Evolutionary conservation across 1,140 invertebrate species (phyloP), one percentile per base, ranked within the genome.

Genomic region (Hypothenemus hampei): DNA sequence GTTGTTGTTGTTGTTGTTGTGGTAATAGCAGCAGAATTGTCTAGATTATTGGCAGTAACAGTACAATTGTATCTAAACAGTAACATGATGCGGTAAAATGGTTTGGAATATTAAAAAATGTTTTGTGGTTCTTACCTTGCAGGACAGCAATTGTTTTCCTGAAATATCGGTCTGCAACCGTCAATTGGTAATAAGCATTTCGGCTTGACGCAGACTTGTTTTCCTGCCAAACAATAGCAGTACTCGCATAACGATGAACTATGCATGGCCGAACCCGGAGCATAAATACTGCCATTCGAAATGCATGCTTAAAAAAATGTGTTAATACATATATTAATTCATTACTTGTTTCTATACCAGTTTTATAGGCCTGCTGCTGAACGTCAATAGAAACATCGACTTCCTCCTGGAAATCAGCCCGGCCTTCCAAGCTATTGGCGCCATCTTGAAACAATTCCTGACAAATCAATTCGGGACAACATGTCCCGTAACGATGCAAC

Each of bases 241-340:
- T 91, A 89, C 71, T 91, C 85, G 72, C 91, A 93, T 4, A 81
- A 77, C 41, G 81, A 80, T 8, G 81, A 83, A 3, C 85, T 83
- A 50, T 82, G 75, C 85, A 93, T 89, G 0, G 90, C 90, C 3
- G 89, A 92, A 0, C 91, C 91, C 26, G 86, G 83, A 7, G 81
- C 84, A 69, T 86, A 91, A 48, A 83, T 72, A n/a, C 83, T 82
- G 10, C 86, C 86, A 55, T 86, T 84, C 41, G 80, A 74, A 52
- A 85, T 72, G 67, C 87, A 90, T 53, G 83, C 86, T 86, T 70
- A 66, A 31, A 31, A 31, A 3, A 31, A 13, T n/a, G n/a, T n/a
- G n/a, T n/a, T n/a, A n/a, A n/a, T n/a, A n/a, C n/a, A n/a, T n/a
- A n/a, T n/a, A n/a, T n/a, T n/a, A n/a, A n/a, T n/a, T n/a, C n/a